phyloP scores from a whole-genome alignment of 2,888 invertebrate genomes.

The Drosophila leonis region DNA sequence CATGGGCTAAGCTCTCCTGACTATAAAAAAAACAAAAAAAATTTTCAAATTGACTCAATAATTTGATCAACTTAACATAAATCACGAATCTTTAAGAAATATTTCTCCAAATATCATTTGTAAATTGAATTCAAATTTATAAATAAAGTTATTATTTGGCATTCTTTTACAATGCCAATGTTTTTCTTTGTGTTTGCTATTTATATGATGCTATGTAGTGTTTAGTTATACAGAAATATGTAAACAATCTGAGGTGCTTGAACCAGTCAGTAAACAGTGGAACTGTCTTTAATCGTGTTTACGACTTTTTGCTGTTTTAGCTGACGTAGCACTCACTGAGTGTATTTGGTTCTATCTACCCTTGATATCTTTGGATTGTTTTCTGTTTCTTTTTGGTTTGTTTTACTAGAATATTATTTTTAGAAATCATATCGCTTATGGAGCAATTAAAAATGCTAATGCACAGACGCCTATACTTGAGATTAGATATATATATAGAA shows the following conservation, averaged over 20 bases:
- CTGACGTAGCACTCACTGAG: neutral
- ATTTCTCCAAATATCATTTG: neutral
- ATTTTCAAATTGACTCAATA: no score
- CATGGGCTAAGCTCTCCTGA: no score
- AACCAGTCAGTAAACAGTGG: slow-evolving; percentile 10
- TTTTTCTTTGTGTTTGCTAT: neutral
- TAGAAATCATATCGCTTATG: slow-evolving; percentile 40
- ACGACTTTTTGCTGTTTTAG: slow-evolving; percentile 5
- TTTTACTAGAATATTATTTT: slow-evolving; percentile 31
- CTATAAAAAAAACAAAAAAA: no score
- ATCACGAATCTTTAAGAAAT: no score
- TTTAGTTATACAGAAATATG: neutral
- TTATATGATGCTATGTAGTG: neutral
- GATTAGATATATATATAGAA: slow-evolving; percentile 12
- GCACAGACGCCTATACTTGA: slow-evolving; percentile 23
- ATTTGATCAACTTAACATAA: no score
- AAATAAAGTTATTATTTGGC: neutral
- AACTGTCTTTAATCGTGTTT: slow-evolving; percentile 16
- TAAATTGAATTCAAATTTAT: neutral
- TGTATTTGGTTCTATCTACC: slow-evolving; percentile 8
- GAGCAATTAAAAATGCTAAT: slow-evolving; percentile 47
- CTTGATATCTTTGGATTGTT: slow-evolving; percentile 26
- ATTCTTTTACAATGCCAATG: neutral
- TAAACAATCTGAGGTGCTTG: slow-evolving; percentile 4
- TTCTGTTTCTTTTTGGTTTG: neutral